Percentiles rank a stretch among this genome's conserved stretches.
Evolutionary conservation across 2,797 vertebrate genomes (phyloP).

Genomic region (Danio choprae): DNA sequence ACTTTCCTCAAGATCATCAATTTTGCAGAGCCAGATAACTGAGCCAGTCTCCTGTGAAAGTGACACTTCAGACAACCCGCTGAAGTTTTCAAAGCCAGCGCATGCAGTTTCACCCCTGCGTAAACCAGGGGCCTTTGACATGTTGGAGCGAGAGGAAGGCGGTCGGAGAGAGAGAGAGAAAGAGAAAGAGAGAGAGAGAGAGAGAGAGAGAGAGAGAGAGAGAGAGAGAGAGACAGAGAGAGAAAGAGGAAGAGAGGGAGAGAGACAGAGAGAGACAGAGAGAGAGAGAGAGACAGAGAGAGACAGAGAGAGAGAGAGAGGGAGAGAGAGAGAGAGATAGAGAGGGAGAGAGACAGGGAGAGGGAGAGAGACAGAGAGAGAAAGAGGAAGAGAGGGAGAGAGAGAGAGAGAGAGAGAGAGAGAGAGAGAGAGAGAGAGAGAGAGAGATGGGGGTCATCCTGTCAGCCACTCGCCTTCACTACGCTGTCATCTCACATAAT

Average conservation of each 20-base stretch:
- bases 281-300: not conserved
- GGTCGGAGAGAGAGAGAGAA: not conserved
- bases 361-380: not conserved
- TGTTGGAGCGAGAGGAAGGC: not conserved
- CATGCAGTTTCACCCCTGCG: not conserved
- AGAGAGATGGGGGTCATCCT: constrained; percentile 43
- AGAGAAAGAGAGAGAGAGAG: not conserved
- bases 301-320: not conserved
- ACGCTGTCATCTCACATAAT: constrained; percentile 53
- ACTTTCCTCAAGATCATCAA: constrained; percentile 21
- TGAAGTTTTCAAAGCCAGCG: constrained; percentile 14
- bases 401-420: not conserved
- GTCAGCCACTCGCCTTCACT: constrained; percentile 34
- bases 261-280: too few relatives aligned
- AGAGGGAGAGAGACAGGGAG: not conserved
- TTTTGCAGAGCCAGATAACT: constrained; percentile 27
- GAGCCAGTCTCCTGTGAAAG: constrained; percentile 25
- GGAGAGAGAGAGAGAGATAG: not conserved
- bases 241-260: too few relatives aligned
- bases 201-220: not conserved
- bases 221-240: not conserved
- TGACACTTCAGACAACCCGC: constrained; percentile 9
- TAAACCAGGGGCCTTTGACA: constrained; percentile 14
- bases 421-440: not conserved
- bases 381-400: too few relatives aligned